Base-by-base conservation (phyloP, 2,888 invertebrate species). In the Ptycholaimellus sp. region DNA sequence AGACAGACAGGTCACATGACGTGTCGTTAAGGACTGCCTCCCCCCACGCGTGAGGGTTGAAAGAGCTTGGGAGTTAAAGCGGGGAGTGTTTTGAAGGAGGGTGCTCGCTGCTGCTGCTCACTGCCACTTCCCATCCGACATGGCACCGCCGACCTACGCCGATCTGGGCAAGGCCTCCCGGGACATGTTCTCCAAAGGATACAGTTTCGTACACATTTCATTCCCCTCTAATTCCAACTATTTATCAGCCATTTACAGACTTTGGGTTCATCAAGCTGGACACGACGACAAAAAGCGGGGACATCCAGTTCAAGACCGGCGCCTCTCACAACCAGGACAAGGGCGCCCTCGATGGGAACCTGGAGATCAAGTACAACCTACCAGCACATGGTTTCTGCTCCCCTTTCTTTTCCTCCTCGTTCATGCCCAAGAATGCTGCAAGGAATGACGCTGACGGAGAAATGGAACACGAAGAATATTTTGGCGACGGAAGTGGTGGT, bases 391-490 rank as follows among this genome's bases (percentile, higher is more conserved):
- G 63, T 62, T 47, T 47, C 53, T 46, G 21, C 17, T 14, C 7
- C 5, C 21, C 4, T 17, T 39, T 38, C 7, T 21, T 13, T 23
- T 37, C 18, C 19, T 11, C 18, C 6, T 34, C n/a, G n/a, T n/a
- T n/a, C n/a, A n/a, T n/a, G n/a, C 22, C 9, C 18, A 17, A 16
- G 22, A n/a, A 14, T 13, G 17, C 16, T 37, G 16, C 14, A 16
- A 69, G 70, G 87, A 49, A 61, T 90, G 40, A 81, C 85, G 35
- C 78, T 96, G 62, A 77, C 81, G 49, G 96, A 96, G 64, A 93
- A 82, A 63, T 96, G 93, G 93, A 90, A 80, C 64, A 96, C 96
- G 43, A 85, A 90, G 62, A 96, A 93, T 65, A 76, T 80, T 38
- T 68, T 96, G 47, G 56, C 59, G 36, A 82, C 85, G 35, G 90